Percentiles rank a stretch among this genome's conserved stretches.
These are phyloP conservation scores for Thunnus maccoyii DNA, from an alignment of 2,113 vertebrate genomes.

Conservation along the genomic window DNA sequence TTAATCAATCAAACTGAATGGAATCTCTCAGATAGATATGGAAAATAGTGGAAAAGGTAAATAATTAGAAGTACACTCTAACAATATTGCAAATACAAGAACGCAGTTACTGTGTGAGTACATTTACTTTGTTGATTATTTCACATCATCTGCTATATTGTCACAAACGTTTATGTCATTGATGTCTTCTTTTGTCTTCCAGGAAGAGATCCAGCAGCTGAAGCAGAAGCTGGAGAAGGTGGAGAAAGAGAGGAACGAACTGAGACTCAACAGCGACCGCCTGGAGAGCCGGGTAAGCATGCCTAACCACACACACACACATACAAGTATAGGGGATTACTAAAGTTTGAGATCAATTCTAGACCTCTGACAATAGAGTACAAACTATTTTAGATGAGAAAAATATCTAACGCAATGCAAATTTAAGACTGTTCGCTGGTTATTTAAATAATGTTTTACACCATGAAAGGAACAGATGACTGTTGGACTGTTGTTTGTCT, in stretches of 20 bases:
- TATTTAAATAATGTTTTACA: too few species aligned
- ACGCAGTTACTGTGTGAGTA: not conserved
- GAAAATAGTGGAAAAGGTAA: too few species aligned
- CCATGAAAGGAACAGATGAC: too few species aligned
- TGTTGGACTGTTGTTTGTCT: too few species aligned
- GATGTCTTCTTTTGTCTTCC: constrained; percentile 7
- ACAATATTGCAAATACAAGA: not conserved
- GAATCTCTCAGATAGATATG: not conserved
- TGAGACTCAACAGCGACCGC: constrained; percentile 94
- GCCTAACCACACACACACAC: constrained; percentile 3
- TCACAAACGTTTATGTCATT: not conserved
- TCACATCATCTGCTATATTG: not conserved
- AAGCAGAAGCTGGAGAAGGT: constrained; percentile 93
- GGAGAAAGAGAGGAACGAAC: constrained; percentile 95
- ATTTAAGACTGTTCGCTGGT: too few species aligned
- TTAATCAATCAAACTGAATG: not conserved
- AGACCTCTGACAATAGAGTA: too few species aligned
- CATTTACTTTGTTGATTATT: constrained; percentile 4
- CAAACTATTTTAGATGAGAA: too few species aligned
- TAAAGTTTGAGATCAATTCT: too few species aligned
- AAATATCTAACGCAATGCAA: too few species aligned
- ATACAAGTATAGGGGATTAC: not conserved
- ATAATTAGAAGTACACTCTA: too few species aligned
- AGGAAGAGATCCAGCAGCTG: constrained; percentile 97
- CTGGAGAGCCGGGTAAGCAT: constrained; percentile 91